Base-by-base conservation (phyloP, 2,113 vertebrate species). In the Zosterops lateralis region DNA sequence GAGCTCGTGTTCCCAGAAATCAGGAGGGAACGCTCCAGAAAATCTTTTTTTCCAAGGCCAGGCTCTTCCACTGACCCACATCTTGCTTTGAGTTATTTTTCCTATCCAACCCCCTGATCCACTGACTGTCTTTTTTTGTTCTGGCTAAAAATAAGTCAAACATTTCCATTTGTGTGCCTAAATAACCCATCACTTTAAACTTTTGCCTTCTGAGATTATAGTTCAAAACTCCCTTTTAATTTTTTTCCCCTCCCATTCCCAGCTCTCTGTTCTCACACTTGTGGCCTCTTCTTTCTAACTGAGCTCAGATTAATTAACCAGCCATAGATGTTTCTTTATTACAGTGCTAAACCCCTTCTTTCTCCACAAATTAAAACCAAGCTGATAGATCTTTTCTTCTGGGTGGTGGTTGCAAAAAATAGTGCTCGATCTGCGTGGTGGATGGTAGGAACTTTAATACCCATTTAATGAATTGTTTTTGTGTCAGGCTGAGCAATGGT, bases 111-210 rank as follows among this genome's bases (percentile, higher is more conserved):
- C 72, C 76, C 50, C 32, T 40, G 58, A 40, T 42, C 50, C 54
- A 54, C 72, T 36, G 38, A 70, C 72, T 79, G 38, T 64, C 61
- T 84, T 90, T 79, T 86, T 86, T 86, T 40, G 25, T 85, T 76
- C 54, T 57, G 32, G 31, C 64, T 94, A 83, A 93, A 94, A 90
- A 53, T 56, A 95, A 83, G n/a, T 12, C 71, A 53, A 70, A 66
- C 10, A 13, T 65, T 83, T 90, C 90, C 3, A 3, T 89, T 24
- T 72, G 53, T 1, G 1, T 85, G 60, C 64, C 83, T 80, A 29
- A 93, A 86, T 24, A 93, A 36, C 50, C 20, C 32, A 14, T 13
- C 80, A 61, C 64, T 86, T 47, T 73, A 44, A 79, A 45, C 25
- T 88, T 66, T 85, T 0, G 0, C 79, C 54, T 83, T 70, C 58